Evolutionary conservation across 2,113 vertebrate genomes (phyloP).

Genomic region (Catharus bicknelli): DNA sequence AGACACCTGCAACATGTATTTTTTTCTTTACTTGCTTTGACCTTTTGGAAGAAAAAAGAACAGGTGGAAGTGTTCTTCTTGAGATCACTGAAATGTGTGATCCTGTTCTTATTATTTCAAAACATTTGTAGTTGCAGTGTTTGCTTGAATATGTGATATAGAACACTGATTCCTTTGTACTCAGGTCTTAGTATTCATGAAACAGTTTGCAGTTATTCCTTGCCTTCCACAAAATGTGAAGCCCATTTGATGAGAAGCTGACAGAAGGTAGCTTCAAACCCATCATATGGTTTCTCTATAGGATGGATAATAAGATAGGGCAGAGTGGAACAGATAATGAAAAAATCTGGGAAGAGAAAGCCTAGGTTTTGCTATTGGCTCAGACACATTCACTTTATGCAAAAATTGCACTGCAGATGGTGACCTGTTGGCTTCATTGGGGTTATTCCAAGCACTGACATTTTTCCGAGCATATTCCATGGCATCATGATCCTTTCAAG

Average conservation of each 20-base stretch:
- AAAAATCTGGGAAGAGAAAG: background rate
- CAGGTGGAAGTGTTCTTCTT: background rate
- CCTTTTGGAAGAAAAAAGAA: background rate
- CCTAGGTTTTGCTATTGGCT: background rate
- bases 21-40: constrained; percentile 1
- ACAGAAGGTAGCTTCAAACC: background rate
- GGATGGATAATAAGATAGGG: background rate
- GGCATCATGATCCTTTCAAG: background rate
- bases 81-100: background rate
- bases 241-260: background rate
- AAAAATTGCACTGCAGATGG: background rate
- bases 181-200: background rate
- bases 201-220: background rate
- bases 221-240: background rate
- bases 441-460: background rate
- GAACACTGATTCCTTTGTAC: fast-evolving
- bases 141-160: background rate
- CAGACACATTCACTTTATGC: background rate
- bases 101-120: background rate
- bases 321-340: background rate
- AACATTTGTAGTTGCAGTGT: background rate
- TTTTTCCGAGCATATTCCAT: background rate
- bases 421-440: background rate
- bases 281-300: background rate
- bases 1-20: background rate